phyloP scores from a whole-genome alignment of 2,113 vertebrate genomes.

The human region GRCh38 chr5:95173501-95174000 shows the following conservation, averaged over 20 bases:
- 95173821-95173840: not conserved
- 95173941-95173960: not conserved
- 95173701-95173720: not conserved
- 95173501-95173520: not conserved
- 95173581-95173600: not conserved
- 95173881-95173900: not conserved
- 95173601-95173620: not conserved
- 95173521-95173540: not conserved
- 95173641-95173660: not conserved
- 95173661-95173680: not conserved
- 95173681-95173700: not conserved
- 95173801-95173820: not conserved
- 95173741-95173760: not conserved
- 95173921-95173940: constrained; percentile 7
- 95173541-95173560: not conserved
- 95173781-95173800: not conserved
- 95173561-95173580: not conserved
- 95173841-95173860: not conserved
- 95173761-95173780: not conserved
- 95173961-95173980: not conserved
- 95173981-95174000: not conserved
- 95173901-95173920: constrained; percentile 4
- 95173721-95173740: not conserved
- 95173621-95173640: not conserved
- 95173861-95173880: not conserved